Evolutionary conservation across 2,888 invertebrate species (phyloP).

Genomic region (Miltochrista miniata): DNA sequence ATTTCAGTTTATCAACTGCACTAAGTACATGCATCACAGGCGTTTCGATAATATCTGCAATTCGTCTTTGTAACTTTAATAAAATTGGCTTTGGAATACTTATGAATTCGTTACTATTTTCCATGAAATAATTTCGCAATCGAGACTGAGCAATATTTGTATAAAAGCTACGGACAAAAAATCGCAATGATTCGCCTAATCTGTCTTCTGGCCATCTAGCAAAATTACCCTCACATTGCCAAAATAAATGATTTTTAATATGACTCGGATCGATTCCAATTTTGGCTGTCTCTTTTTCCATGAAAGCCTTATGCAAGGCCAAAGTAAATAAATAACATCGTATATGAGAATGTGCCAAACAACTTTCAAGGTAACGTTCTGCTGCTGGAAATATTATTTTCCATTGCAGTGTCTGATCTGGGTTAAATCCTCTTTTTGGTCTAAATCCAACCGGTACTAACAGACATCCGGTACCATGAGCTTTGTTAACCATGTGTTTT

Average conservation of each 20-base stretch:
- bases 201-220: conserved; percentile 89
- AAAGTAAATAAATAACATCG: conserved; percentile 88
- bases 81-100: conserved; percentile 86
- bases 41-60: conserved; percentile 87
- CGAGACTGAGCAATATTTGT: conserved; percentile 83
- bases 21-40: conserved; percentile 88
- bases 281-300: conserved; percentile 86
- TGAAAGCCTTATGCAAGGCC: conserved; percentile 87
- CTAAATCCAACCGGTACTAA: conserved; percentile 88
- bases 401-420: conserved; percentile 89
- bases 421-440: conserved; percentile 84
- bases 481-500: conserved; percentile 85
- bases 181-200: conserved; percentile 86
- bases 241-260: conserved; percentile 88
- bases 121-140: conserved; percentile 89
- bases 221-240: conserved; percentile 89
- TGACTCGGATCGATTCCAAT: conserved; percentile 88
- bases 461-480: conserved; percentile 87
- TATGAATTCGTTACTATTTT: conserved; percentile 88
- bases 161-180: conserved; percentile 86
- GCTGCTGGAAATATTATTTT: conserved; percentile 90
- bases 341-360: conserved; percentile 88
- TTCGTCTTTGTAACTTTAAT: conserved; percentile 85
- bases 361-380: conserved; percentile 89
- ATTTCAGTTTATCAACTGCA: conserved; percentile 87